Conservation (phyloP, 2,113 vertebrate genomes). For the Microcebus jonahi region DNA sequence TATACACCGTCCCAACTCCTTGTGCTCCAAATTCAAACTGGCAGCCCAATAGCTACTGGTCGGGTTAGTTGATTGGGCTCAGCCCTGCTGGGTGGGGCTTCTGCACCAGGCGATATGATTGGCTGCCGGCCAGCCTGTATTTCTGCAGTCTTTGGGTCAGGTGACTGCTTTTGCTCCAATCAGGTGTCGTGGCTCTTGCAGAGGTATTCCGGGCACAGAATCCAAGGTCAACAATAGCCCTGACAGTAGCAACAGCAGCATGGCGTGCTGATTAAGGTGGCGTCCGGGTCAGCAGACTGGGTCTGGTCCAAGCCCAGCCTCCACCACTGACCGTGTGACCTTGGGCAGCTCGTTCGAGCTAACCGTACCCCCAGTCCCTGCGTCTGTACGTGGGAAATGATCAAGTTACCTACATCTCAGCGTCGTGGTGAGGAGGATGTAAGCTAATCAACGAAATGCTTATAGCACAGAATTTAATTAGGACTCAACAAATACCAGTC, state of each 20-base stretch:
- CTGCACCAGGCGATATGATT: background rate
- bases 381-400: background rate
- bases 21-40: background rate
- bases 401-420: background rate
- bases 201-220: background rate
- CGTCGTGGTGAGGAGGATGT: background rate
- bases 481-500: background rate
- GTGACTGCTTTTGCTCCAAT: background rate
- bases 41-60: background rate
- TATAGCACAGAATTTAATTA: constrained; percentile 17
- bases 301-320: background rate
- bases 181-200: background rate
- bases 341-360: background rate
- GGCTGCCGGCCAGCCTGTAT: background rate
- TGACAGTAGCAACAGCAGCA: fast-evolving
- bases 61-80: background rate
- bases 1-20: background rate
- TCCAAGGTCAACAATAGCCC: background rate
- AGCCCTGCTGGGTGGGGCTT: background rate
- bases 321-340: background rate
- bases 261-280: background rate
- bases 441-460: background rate
- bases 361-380: background rate
- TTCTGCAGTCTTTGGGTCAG: background rate
- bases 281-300: background rate